Evolutionary conservation across 1,140 invertebrate genomes (phyloP).

Genomic region (Ridgeia piscesae): DNA sequence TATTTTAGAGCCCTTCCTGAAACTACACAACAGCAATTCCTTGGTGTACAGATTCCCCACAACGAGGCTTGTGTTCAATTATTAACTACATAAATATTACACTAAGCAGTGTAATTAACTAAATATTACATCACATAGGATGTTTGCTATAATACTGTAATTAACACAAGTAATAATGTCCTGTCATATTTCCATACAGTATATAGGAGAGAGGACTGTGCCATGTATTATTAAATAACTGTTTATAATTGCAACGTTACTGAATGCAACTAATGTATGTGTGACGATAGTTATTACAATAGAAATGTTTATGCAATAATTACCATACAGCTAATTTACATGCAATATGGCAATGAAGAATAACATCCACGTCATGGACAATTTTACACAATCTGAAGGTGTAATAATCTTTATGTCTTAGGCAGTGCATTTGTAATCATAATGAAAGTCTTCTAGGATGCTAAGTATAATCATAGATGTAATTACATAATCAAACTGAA

Average conservation of each 20-base stretch:
- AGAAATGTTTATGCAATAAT: neutral
- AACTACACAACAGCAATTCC: neutral
- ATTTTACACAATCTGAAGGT: too few species aligned
- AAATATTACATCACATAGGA: neutral
- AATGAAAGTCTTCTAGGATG: neutral
- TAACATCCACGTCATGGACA: too few species aligned
- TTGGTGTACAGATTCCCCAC: neutral
- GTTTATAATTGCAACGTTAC: too few species aligned
- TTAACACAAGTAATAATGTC: neutral
- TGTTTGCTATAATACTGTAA: neutral
- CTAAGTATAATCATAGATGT: neutral
- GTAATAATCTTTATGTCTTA: neutral
- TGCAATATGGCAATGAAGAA: neutral
- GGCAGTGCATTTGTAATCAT: neutral
- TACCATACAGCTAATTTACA: neutral
- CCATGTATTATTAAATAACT: too few species aligned
- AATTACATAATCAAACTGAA: neutral
- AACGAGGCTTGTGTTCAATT: neutral
- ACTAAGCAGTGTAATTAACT: neutral
- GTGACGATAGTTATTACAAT: neutral
- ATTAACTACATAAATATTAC: neutral
- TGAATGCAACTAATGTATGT: too few species aligned
- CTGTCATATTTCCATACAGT: neutral
- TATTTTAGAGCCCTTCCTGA: neutral
- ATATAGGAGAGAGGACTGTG: too few species aligned